Percentiles rank a stretch among this genome's conserved stretches.
phyloP scores from a whole-genome alignment of 1,140 invertebrate genomes.

The Bilobella aurantiaca region DNA sequence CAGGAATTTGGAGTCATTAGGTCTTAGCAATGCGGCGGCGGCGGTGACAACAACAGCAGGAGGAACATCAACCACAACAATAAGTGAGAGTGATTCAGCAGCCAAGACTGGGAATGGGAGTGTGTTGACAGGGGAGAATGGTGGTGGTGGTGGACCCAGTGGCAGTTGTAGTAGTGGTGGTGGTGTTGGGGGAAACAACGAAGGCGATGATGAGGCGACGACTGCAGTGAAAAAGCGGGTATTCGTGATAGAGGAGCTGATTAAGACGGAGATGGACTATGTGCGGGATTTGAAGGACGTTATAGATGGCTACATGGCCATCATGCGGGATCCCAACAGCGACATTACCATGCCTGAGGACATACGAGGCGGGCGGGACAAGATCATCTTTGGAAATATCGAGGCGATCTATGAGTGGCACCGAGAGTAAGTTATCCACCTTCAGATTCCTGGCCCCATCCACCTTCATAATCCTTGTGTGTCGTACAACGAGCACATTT shows the following conservation, averaged over 20 bases:
- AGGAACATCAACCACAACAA: too few species aligned
- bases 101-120: too few species aligned
- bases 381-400: constrained; percentile 97
- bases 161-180: background rate
- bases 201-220: too few species aligned
- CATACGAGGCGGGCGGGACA: constrained; percentile 82
- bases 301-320: constrained; percentile 67
- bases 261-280: constrained; percentile 89
- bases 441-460: too few species aligned
- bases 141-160: background rate
- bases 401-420: constrained; percentile 98
- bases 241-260: constrained; percentile 73
- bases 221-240: constrained; percentile 52
- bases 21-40: too few species aligned
- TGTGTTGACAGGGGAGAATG: background rate
- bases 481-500: too few species aligned
- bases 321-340: constrained; percentile 57
- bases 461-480: too few species aligned
- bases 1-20: too few species aligned
- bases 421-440: constrained; percentile 83
- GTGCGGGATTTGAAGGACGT: constrained; percentile 77
- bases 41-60: too few species aligned
- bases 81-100: too few species aligned
- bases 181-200: constrained; percentile 9
- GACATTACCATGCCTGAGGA: constrained; percentile 79